Base-by-base conservation (phyloP, 2,888 invertebrate species). In the Thyatira batis region DNA sequence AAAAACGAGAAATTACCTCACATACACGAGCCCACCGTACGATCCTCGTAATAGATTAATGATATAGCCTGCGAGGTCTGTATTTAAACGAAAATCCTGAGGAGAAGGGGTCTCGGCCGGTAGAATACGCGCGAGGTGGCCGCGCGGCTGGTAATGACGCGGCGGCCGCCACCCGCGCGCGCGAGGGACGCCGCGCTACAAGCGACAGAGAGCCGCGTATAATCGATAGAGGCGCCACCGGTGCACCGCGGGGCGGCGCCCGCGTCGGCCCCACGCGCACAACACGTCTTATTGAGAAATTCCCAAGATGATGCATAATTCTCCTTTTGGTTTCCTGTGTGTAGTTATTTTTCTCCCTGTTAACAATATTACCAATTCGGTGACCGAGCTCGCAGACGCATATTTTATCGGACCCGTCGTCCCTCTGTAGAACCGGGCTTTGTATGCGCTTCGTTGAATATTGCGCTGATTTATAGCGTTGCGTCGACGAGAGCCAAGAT, bases 301-400 rank as follows among this genome's bases (percentile, higher is more conserved):
- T 88, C 91, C 76, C 87, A 75, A 89, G 85, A 87, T 84, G 87
- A 86, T 85, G 89, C 85, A 88, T 86, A 88, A 84, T 89, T 84
- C 82, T 84, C 82, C 77, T 88, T 89, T 89, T 87, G 82, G 82
- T 86, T 85, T 84, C 82, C 80, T 76, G 80, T 82, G 27, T 48
- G 84, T 79, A 75, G 78, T 85, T 85, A 85, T 86, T 86, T 86
- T 82, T 86, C 85, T 87, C 84, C 87, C 84, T 86, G 89, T 91
- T 91, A 91, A 91, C 89, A 85, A 85, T 85, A 91, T 90, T 89
- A 89, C 87, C 82, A 85, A 89, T 89, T 85, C 82, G 83, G 87
- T 85, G 85, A 84, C 85, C 80, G 78, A 58, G 63, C 67, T 55
- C 76, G 74, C 84, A 83, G 87, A 87, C 88, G 84, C 86, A 85